phyloP scores from a whole-genome alignment of 2,797 vertebrate genomes.

The Lepus oiostolus region DNA sequence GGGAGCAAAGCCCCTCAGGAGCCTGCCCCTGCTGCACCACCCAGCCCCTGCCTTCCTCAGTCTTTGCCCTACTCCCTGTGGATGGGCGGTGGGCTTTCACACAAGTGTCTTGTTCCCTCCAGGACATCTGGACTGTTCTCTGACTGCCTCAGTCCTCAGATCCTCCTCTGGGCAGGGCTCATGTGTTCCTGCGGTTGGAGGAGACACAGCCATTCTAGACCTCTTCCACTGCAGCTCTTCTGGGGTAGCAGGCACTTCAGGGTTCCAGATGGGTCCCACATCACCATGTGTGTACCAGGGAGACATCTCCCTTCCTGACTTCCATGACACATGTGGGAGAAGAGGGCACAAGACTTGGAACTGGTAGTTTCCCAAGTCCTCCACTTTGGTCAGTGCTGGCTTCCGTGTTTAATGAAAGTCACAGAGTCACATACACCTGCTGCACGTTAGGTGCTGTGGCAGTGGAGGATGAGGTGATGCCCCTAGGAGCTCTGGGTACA shows the following conservation, averaged over 20 bases:
- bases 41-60: neutral
- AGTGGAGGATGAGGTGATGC: neutral
- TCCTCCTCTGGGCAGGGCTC: neutral
- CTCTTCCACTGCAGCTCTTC: neutral
- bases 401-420: no score
- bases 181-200: neutral
- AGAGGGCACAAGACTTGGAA: neutral
- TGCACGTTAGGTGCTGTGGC: rapidly evolving
- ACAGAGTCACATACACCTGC: rapidly evolving
- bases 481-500: neutral
- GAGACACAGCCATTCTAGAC: rapidly evolving
- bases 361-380: no score
- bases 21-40: rapidly evolving
- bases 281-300: neutral
- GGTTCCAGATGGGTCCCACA: neutral
- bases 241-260: neutral
- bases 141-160: neutral
- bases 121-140: neutral
- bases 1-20: neutral
- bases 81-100: neutral
- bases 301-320: neutral
- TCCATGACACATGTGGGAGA: neutral
- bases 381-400: rapidly evolving
- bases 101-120: neutral
- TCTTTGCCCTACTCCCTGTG: neutral